Evolutionary conservation across 2,888 invertebrate genomes (phyloP).

Genomic region (Oxytorus armatus): DNA sequence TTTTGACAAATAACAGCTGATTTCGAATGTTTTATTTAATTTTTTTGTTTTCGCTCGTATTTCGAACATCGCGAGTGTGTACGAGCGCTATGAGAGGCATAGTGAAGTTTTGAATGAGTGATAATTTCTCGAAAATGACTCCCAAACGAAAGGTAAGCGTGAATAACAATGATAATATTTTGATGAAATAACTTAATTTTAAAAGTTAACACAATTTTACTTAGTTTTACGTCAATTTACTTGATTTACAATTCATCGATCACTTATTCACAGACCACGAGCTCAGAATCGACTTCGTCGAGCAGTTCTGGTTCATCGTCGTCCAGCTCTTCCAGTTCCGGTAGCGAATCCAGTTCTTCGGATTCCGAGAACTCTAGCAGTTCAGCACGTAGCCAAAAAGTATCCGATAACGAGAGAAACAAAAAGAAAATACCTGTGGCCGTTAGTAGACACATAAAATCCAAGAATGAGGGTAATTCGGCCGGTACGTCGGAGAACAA

Average conservation of each 20-base stretch:
- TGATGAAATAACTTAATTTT: not conserved
- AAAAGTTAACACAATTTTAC: not conserved
- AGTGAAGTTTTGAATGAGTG: conserved; percentile 58
- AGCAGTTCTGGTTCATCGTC: conserved; percentile 82
- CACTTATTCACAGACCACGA: conserved; percentile 77
- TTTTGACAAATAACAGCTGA: conserved; percentile 67
- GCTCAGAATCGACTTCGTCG: conserved; percentile 82
- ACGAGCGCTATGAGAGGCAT: conserved; percentile 49
- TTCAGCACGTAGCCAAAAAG: conserved; percentile 81
- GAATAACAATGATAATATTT: conserved; percentile 11
- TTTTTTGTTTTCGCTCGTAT: conserved; percentile 12
- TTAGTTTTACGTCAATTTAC: not conserved
- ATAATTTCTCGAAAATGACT: conserved; percentile 77
- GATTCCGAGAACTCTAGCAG: conserved; percentile 83
- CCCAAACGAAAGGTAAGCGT: conserved; percentile 81
- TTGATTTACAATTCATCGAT: not conserved
- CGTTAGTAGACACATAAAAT: conserved; percentile 77
- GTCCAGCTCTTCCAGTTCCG: conserved; percentile 82
- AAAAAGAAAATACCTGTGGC: conserved; percentile 78
- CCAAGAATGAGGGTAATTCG: conserved; percentile 76
- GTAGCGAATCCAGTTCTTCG: conserved; percentile 82
- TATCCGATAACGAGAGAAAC: conserved; percentile 79
- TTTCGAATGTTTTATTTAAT: conserved; percentile 56
- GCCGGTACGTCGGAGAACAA: conserved; percentile 75
- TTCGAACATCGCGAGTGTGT: conserved; percentile 27